phyloP scores from a whole-genome alignment of 2,888 invertebrate genomes.

The Tachina grossa region DNA sequence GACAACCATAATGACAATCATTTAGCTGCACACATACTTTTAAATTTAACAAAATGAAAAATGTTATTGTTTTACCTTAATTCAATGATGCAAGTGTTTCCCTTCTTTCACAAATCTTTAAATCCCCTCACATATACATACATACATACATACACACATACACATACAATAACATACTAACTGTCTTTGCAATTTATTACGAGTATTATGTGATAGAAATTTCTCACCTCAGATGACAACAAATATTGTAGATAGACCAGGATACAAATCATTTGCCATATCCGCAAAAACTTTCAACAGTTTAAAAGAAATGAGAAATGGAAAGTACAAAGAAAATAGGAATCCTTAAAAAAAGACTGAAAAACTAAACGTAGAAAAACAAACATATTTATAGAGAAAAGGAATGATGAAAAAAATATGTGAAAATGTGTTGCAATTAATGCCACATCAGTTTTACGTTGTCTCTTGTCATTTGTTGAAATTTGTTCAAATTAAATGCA shows the following conservation, averaged over 20 bases:
- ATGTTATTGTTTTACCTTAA: conserved; percentile 24
- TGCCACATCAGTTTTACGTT: conserved; percentile 72
- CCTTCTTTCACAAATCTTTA: background rate
- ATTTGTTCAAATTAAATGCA: conserved; percentile 72
- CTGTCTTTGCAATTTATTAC: conserved; percentile 51
- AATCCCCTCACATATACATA: background rate
- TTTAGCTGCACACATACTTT: conserved; percentile 9
- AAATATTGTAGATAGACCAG: conserved; percentile 52
- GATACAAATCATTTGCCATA: conserved; percentile 64
- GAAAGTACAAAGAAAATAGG: conserved; percentile 7
- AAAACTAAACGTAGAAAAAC: conserved; percentile 9
- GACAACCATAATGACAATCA: conserved; percentile 16
- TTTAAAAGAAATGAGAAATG: conserved; percentile 48
- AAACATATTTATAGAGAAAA: conserved; percentile 24
- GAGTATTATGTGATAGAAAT: conserved; percentile 42
- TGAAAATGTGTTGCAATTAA: conserved; percentile 72
- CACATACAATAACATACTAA: background rate
- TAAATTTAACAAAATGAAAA: background rate
- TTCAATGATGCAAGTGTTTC: conserved; percentile 31
- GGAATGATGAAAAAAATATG: conserved; percentile 51
- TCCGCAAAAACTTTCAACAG: conserved; percentile 64
- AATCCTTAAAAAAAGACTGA: conserved; percentile 18
- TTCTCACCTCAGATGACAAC: conserved; percentile 56
- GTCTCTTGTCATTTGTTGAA: conserved; percentile 70
- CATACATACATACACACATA: too few relatives aligned